These are phyloP conservation scores for Popillia japonica DNA, from an alignment of 1,140 invertebrate genomes.

Conservation along the genomic window DNA sequence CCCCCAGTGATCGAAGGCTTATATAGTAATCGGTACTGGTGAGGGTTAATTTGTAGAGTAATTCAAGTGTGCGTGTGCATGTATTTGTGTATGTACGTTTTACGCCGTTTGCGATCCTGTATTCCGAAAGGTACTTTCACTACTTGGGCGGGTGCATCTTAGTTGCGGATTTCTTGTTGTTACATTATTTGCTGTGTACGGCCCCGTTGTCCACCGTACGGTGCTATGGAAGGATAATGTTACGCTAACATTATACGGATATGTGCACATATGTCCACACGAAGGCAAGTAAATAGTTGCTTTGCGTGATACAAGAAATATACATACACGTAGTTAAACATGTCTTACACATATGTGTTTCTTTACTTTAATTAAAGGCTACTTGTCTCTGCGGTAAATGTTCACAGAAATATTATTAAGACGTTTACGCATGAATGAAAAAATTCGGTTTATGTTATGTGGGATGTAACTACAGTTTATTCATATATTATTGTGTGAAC, in stretches of 20 bases:
- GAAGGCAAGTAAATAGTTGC: too few species aligned
- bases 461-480: too few species aligned
- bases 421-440: too few species aligned
- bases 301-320: too few species aligned
- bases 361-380: too few species aligned
- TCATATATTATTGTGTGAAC: too few species aligned
- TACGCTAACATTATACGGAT: background rate
- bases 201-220: background rate
- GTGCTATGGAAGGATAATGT: background rate
- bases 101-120: background rate
- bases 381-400: too few species aligned
- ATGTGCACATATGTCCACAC: background rate
- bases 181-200: background rate
- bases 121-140: background rate
- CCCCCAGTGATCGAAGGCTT: conserved; percentile 1
- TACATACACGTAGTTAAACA: too few species aligned
- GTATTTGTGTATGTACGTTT: background rate
- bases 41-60: conserved; percentile 23
- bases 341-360: too few species aligned
- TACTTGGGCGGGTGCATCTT: conserved; percentile 33
- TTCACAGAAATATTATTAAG: too few species aligned
- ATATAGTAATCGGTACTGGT: conserved; percentile 4
- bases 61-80: background rate
- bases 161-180: background rate
- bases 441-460: too few species aligned